Evolutionary conservation across 2,888 invertebrate species (phyloP).

Genomic region (Cylloceria caligata): DNA sequence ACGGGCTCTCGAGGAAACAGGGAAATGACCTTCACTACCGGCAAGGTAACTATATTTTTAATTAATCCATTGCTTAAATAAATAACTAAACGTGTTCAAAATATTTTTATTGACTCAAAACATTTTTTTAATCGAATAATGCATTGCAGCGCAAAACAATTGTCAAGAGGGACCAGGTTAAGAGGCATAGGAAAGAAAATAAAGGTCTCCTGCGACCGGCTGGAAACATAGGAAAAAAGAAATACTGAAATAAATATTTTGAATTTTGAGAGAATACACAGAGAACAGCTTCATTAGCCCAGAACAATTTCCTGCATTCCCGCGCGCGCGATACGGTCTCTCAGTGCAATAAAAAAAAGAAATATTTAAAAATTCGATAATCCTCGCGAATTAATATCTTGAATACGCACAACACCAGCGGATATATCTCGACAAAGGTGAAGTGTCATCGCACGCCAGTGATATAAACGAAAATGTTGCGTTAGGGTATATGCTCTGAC

Average conservation of each 20-base stretch:
- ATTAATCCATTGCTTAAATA: background rate
- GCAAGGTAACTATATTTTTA: conserved; percentile 83
- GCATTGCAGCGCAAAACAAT: conserved; percentile 72
- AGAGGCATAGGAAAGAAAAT: conserved; percentile 90
- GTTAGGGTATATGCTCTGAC: conserved; percentile 67
- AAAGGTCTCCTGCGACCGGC: conserved; percentile 88
- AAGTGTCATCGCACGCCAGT: conserved; percentile 76
- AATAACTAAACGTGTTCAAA: background rate
- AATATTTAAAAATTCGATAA: conserved; percentile 53
- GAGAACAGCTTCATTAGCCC: background rate
- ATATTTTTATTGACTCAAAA: too few species aligned
- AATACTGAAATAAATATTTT: conserved; percentile 74
- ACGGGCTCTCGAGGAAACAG: conserved; percentile 89
- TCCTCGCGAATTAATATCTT: conserved; percentile 51
- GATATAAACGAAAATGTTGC: conserved; percentile 75
- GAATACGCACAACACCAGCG: conserved; percentile 25
- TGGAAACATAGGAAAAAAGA: conserved; percentile 83
- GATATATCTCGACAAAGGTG: conserved; percentile 72
- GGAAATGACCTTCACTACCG: conserved; percentile 92
- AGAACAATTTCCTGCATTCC: conserved; percentile 34
- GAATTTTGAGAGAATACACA: conserved; percentile 7
- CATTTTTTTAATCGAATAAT: too few species aligned
- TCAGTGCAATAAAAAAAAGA: conserved; percentile 18
- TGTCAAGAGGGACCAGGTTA: conserved; percentile 85
- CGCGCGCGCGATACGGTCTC: conserved; percentile 4